These are phyloP conservation scores for Lycaena phlaeas DNA, from an alignment of 2,888 invertebrate genomes.

Conservation along the genomic window DNA sequence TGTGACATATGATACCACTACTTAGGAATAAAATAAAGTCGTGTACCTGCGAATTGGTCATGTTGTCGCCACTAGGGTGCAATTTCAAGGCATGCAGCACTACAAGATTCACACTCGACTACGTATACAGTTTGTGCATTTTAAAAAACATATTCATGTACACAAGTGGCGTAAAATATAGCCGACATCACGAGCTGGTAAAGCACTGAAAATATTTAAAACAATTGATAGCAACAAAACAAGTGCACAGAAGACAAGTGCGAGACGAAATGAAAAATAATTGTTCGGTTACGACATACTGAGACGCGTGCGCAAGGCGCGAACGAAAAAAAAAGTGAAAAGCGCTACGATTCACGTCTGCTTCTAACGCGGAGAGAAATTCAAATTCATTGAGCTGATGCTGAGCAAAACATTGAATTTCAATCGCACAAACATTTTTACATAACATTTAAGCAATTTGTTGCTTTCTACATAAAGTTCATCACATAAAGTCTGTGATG, in stretches of 20 bases:
- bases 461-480: slow-evolving; percentile 11
- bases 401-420: slow-evolving; percentile 30
- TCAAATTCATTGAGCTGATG: slow-evolving; percentile 38
- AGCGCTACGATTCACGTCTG: slow-evolving; percentile 34
- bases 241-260: slow-evolving; percentile 29
- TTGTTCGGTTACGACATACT: slow-evolving; percentile 36
- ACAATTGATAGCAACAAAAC: slow-evolving; percentile 46
- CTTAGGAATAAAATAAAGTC: slow-evolving; percentile 24
- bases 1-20: slow-evolving; percentile 8
- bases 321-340: slow-evolving; percentile 68
- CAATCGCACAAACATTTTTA: slow-evolving; percentile 24
- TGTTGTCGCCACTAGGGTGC: slow-evolving; percentile 59
- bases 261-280: slow-evolving; percentile 29
- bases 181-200: slow-evolving; percentile 60
- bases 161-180: slow-evolving; percentile 58
- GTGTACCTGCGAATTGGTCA: slow-evolving; percentile 77
- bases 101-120: slow-evolving; percentile 54
- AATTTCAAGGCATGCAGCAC: slow-evolving; percentile 65
- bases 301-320: slow-evolving; percentile 50
- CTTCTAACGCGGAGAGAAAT: slow-evolving; percentile 44
- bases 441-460: slow-evolving; percentile 9
- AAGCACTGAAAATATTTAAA: slow-evolving; percentile 64
- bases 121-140: slow-evolving; percentile 57
- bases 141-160: slow-evolving; percentile 52
- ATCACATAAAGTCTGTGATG: slow-evolving; percentile 6